Conservation (phyloP, 2,113 vertebrate species). For the Galemys pyrenaicus region DNA sequence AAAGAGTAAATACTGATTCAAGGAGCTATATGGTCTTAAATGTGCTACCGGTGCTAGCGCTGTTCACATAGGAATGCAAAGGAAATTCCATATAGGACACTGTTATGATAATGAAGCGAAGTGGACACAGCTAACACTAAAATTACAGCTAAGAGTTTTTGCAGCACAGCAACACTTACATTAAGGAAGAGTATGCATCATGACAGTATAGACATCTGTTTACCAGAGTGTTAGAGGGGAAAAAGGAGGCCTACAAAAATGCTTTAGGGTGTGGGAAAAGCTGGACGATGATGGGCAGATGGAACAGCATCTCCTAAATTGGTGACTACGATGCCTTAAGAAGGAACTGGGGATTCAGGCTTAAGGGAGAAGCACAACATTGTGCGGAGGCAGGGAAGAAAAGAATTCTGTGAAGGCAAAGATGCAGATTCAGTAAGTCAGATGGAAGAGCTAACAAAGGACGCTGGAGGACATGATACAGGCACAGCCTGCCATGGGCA, state of each 20-base stretch:
- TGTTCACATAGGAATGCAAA: neutral
- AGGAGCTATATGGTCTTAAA: slow-evolving; percentile 5
- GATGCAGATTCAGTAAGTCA: neutral
- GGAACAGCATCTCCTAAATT: neutral
- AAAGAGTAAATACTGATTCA: slow-evolving; percentile 11
- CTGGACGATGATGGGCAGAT: neutral
- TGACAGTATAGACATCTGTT: neutral
- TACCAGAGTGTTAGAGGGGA: slow-evolving; percentile 8
- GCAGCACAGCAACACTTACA: neutral
- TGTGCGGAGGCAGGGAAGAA: neutral
- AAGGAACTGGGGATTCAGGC: slow-evolving; percentile 11
- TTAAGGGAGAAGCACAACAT: neutral
- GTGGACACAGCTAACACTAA: neutral
- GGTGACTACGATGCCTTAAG: neutral
- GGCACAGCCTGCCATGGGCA: neutral
- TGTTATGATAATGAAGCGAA: neutral
- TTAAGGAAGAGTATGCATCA: neutral
- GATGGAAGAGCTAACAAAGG: neutral
- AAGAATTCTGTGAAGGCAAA: neutral
- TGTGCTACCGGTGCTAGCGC: neutral
- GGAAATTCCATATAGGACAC: neutral
- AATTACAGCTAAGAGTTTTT: neutral
- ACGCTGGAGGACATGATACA: neutral
- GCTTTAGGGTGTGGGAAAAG: slow-evolving; percentile 30
- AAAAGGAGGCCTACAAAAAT: neutral